Conservation (phyloP, 64 coral and sea anemone genomes). For the Platygyra sinensis region DNA sequence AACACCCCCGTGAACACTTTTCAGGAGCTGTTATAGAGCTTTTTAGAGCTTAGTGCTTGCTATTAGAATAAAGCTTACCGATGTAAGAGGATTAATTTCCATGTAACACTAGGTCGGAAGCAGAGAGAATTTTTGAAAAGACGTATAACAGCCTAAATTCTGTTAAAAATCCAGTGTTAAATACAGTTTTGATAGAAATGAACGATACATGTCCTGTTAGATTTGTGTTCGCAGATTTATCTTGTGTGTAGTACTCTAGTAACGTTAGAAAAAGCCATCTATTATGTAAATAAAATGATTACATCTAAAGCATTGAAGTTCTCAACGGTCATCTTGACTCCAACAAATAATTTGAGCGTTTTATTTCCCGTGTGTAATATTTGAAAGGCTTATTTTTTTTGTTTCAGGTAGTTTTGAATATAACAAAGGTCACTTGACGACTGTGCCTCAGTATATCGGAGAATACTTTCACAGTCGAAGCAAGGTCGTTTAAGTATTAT, state of each 20-base stretch:
- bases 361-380: too few relatives aligned
- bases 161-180: neutral
- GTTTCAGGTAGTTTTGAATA: too few relatives aligned
- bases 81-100: neutral
- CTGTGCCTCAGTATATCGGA: too few relatives aligned
- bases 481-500: neutral
- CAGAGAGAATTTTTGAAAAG: neutral
- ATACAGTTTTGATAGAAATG: neutral
- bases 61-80: neutral
- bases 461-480: neutral
- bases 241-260: neutral
- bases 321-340: too few relatives aligned
- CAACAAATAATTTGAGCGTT: too few relatives aligned
- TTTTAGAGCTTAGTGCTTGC: neutral
- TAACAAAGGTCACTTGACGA: too few relatives aligned
- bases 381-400: too few relatives aligned
- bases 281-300: too few relatives aligned
- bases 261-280: too few relatives aligned
- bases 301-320: too few relatives aligned
- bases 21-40: neutral
- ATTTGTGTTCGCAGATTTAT: neutral
- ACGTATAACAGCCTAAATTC: neutral
- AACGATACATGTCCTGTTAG: neutral
- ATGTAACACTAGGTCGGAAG: neutral
- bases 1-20: neutral